Base-by-base conservation (phyloP, 2,797 vertebrate species). In the Fundulus diaphanus region DNA sequence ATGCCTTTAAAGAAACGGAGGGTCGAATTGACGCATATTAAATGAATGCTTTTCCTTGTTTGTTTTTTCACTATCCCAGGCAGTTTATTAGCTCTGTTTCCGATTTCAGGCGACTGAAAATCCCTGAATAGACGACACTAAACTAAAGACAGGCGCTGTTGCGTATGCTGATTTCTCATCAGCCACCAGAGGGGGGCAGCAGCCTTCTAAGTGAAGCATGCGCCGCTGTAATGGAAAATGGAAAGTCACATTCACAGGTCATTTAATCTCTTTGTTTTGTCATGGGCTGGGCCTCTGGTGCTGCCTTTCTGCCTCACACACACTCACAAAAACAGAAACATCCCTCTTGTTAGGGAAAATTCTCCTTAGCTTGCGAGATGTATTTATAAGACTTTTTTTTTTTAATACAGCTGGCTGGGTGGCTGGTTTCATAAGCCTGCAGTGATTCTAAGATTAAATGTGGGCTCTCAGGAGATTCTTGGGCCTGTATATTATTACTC, bases 171-270 rank as follows among this genome's bases (percentile, higher is more conserved):
- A 35, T 31, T 63, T 90, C 70, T 73, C 37, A 0, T 16, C 54
- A 11, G 68, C 73, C 42, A 87, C 89, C 93, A 94, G 91, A 83
- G 90, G 93, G 93, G 93, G 93, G 93, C 93, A 94, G 93, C 92
- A 93, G 82, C 68, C 75, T 80, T 90, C 89, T 86, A 79, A 91
- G 80, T 77, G 86, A 78, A 87, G 68, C 68, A n/a, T 0, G 6
- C 74, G 79, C 78, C 80, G 76, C 35, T 20, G 35, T 70, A 40
- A 90, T 88, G 78, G 79, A 74, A 86, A 89, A 85, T 84, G 82
- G 86, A 88, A 91, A 92, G 92, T 94, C 92, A 95, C 92, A 93
- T 94, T 94, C 92, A 93, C 92, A 93, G 93, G 91, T 94, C 92
- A 94, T 93, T 93, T 94, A 88, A 92, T 94, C 90, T 91, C 91